Base-by-base conservation (phyloP, 2,888 invertebrate genomes). In the Sinotaia quadrata region DNA sequence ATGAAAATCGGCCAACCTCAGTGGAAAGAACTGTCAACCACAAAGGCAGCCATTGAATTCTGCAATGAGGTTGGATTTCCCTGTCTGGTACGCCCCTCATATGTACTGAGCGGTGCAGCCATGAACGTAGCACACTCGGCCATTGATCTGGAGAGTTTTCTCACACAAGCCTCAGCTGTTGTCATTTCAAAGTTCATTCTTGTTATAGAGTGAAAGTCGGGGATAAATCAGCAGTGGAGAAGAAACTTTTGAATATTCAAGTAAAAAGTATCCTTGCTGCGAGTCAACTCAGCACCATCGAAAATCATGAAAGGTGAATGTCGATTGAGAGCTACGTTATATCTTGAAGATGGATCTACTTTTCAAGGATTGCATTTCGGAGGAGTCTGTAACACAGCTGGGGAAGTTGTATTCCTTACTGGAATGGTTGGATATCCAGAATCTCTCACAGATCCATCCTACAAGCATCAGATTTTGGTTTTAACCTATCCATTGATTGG, bases 341-440 rank as follows among this genome's bases (percentile, higher is more conserved):
- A 52, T 66, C 82, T 90, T 21, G 87, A 89, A 73, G 89, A 90
- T 85, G 97, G 96, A 15, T 92, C 93, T 29, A 89, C 93, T 51
- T 92, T 95, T 85, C 89, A 90, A 2, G 99, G 98, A 5, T 89
- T 91, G 73, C 91, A 92, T 66, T 98, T 98, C 87, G 99, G 99
- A 4, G 94, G 95, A 0, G 89, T 90, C 59, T 90, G 90, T 33
- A 90, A 92, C 57, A 91, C 92, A 1, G 92, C 94, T 76, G 98
- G 98, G 63, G 98, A 99, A 94, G 94, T 99, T 77, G 96, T 96
- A 34, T 97, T 98, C 87, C 97, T 97, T 91, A 98, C 97, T 77
- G 99, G 99, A 65, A 98, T 99, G 98, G 98, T 99, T n/a, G 99
- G 99, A 8, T 99, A 99, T 89, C 94, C 96, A 0, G 99, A 99